Base-by-base conservation (phyloP, 1,140 invertebrate genomes). In the Brachionus koreanus region DNA sequence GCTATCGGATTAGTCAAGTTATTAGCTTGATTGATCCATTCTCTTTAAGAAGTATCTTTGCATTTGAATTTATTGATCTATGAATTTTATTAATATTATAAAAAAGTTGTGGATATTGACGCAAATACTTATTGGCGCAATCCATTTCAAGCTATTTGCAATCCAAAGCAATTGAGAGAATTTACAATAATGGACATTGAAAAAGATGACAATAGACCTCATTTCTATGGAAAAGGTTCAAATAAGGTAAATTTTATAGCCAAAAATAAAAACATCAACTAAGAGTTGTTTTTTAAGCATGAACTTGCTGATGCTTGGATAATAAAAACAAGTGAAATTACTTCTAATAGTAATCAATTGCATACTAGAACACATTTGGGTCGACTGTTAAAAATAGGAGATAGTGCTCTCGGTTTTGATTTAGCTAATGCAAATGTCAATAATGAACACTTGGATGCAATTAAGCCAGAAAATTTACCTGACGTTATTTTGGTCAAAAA, bases 121-220 rank as follows among this genome's bases (percentile, higher is more conserved):
- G 91, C 92, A 12, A 92, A 91, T 5, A 87, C 91, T 2, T 99
- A 93, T 88, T 99, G 94, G 93, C 90, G 95, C 84, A 87, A 92
- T 83, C 93, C 94, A 6, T 98, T 99, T 86, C 89, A 91, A 42
- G 91, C 92, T 46, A 92, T 99, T 63, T 96, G 93, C 85, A 93
- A 94, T 86, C 93, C 94, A 0, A 97, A 95, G 87, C 94, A 97
- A 85, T 88, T 98, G 65, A 92, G 92, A 2, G 95, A 98, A 87
- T 99, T 94, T 86, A 92, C 94, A 85, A 94, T 99, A 0, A 97
- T 99, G 93, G 93, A 98, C 86, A 92, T 97, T 83, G 95, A 98
- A 85, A 89, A 92, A 46, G 92, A 97, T 3, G 92, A 93, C 86
- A 92, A 96, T 83, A 84, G 84, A 79, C 84, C 85, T 46, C 83